Percentiles rank a stretch among this genome's conserved stretches.
phyloP scores from a whole-genome alignment of 2,888 invertebrate species.

The Dryomyza anilis region DNA sequence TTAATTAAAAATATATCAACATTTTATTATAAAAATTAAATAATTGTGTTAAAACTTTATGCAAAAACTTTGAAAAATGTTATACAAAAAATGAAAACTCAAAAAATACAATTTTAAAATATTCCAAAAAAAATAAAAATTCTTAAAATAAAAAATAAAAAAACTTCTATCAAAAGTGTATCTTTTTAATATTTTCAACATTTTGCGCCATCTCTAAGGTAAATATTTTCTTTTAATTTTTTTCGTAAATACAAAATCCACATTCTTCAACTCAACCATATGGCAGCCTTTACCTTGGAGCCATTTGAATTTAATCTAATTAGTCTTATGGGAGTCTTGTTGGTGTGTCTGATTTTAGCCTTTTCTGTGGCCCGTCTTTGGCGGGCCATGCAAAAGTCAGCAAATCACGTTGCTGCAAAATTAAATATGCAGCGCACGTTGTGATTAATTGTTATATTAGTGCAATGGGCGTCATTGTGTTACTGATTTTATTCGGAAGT shows the following conservation, averaged over 20 bases:
- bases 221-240: too few relatives aligned
- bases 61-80: conserved; percentile 1
- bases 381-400: conserved; percentile 26
- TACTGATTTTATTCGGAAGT: not conserved
- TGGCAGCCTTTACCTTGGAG: conserved; percentile 25
- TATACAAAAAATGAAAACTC: not conserved
- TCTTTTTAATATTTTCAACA: not conserved
- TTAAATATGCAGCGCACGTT: conserved; percentile 51
- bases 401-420: conserved; percentile 49
- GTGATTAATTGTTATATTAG: conserved; percentile 51
- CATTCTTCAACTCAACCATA: too few relatives aligned
- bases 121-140: not conserved
- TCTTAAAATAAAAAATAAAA: conserved; percentile 1
- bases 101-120: conserved; percentile 12
- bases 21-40: conserved; percentile 15
- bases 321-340: conserved; percentile 35
- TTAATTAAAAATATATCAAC: not conserved
- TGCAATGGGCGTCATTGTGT: conserved; percentile 8
- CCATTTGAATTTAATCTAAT: conserved; percentile 48
- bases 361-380: not conserved
- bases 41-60: conserved; percentile 16
- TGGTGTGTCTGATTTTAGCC: not conserved
- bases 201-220: not conserved
- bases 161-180: not conserved
- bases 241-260: too few relatives aligned